These are phyloP conservation scores for Lepidothrix coronata DNA, from an alignment of 2,113 vertebrate genomes.

Conservation along the genomic window DNA sequence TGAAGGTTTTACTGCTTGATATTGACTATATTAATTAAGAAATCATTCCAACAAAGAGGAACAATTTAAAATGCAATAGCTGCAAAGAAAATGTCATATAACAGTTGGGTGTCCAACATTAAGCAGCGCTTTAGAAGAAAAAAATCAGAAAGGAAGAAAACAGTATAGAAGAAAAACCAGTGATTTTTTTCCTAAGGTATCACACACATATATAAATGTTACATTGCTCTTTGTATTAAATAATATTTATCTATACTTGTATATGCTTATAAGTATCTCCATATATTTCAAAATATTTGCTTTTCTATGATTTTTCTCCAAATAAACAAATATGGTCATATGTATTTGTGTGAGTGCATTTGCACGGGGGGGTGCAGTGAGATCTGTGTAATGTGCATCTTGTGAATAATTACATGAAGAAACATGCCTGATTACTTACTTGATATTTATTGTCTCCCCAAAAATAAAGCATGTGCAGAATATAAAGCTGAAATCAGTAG, in stretches of 20 bases:
- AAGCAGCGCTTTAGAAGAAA: not conserved
- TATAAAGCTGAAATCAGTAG: not conserved
- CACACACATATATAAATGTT: rapidly evolving
- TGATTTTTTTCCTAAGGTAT: not conserved
- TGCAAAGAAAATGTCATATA: not conserved
- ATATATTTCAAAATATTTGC: not conserved
- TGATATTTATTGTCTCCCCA: not conserved
- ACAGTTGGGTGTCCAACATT: not conserved
- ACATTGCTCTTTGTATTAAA: not conserved
- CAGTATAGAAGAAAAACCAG: not conserved
- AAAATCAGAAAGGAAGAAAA: not conserved
- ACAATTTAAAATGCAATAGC: not conserved
- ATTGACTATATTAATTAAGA: not conserved
- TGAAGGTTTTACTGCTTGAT: not conserved
- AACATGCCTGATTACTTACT: not conserved
- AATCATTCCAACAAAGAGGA: not conserved
- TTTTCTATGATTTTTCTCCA: not conserved
- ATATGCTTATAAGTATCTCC: not conserved
- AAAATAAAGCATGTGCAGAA: not conserved
- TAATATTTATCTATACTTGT: not conserved
- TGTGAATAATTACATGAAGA: not conserved
- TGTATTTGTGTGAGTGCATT: not conserved
- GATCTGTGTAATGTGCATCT: not conserved
- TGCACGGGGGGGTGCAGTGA: rapidly evolving
- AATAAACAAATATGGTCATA: not conserved